A percentile compares a stretch with the other conserved stretches of the same genome.
phyloP scores from a whole-genome alignment of 2,888 invertebrate species.

The Parnassius apollo region DNA sequence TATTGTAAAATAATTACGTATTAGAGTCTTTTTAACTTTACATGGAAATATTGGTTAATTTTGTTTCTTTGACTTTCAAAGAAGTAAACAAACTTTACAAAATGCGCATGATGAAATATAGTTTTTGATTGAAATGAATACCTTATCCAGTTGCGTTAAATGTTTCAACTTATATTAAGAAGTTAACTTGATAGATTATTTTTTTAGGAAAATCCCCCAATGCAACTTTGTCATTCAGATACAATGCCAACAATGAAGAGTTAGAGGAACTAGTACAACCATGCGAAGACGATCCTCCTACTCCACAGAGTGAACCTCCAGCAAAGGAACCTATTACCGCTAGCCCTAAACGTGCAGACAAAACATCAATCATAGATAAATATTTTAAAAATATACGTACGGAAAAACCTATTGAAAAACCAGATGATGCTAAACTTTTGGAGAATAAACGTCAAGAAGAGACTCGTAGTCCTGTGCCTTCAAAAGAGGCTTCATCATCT shows the following conservation, averaged over 20 bases:
- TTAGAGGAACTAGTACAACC: slow-evolving; percentile 84
- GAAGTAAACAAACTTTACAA: slow-evolving; percentile 42
- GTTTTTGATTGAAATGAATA: too few relatives aligned
- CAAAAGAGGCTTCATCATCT: slow-evolving; percentile 67
- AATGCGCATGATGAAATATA: not conserved
- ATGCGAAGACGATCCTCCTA: slow-evolving; percentile 81
- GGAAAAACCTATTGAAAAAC: slow-evolving; percentile 55
- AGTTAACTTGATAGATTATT: slow-evolving; percentile 5
- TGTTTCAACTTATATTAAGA: too few relatives aligned
- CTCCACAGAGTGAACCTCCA: slow-evolving; percentile 70
- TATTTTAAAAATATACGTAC: slow-evolving; percentile 72
- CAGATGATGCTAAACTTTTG: slow-evolving; percentile 51
- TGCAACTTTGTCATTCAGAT: slow-evolving; percentile 83
- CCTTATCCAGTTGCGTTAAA: too few relatives aligned
- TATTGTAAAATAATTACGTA: not conserved
- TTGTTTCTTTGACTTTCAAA: slow-evolving; percentile 60
- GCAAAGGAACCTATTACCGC: slow-evolving; percentile 61
- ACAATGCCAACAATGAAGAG: slow-evolving; percentile 89
- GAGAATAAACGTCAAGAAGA: slow-evolving; percentile 55
- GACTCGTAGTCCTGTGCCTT: slow-evolving; percentile 39
- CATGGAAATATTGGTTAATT: slow-evolving; percentile 17
- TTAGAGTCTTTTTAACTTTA: too few relatives aligned
- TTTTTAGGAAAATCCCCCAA: slow-evolving; percentile 70
- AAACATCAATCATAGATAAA: slow-evolving; percentile 71
- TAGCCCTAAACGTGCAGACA: slow-evolving; percentile 70